Evolutionary conservation across 1,140 invertebrate genomes (phyloP), one percentile per base, ranked within the genome.

Genomic region (Aporrectodea caliginosa): DNA sequence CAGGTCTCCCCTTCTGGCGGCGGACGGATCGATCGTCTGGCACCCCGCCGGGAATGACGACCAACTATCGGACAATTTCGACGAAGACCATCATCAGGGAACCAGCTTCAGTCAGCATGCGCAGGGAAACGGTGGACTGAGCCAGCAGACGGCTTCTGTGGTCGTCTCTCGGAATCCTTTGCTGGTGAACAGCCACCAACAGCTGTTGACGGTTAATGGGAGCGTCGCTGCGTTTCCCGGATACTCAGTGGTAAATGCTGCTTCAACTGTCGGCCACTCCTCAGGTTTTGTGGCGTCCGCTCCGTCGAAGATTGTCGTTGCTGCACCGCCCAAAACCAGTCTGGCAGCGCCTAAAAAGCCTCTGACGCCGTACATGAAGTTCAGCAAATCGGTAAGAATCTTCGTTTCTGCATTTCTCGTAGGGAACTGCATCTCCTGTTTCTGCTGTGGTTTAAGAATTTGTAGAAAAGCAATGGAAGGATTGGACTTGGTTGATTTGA

Each of bases 321-420:
- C 43, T 12, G 43, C 22, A 22, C 43, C 43, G 22, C 43, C 43
- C 22, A 58, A 58, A 58, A 58, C 43, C 43, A 58, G 43, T 58
- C 43, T 68, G 22, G 31, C 22, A 27, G 32, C 35, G 2, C 75
- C 75, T 22, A 76, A 76, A 31, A 76, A 68, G 29, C 75, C 75
- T 43, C 31, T 76, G 22, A 76, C 75, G 35, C 75, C 75, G 1
- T 76, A 76, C 75, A 76, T 76, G 75, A 76, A 35, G 29, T 76
- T 76, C 43, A 76, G 75, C 35, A 76, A 76, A 58, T 43, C 43
- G 34, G 75, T 76, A 30, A 76, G 27, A 16, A n/a, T 76, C 22
- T 58, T 58, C 22, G 43, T 22, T 58, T 58, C 43, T 58, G 6
- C 22, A 58, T 58, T 58, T 6, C 6, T 58, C 43, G 22, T n/a